Base-by-base conservation (phyloP, 2,888 invertebrate species). In the Rapana venosa region DNA sequence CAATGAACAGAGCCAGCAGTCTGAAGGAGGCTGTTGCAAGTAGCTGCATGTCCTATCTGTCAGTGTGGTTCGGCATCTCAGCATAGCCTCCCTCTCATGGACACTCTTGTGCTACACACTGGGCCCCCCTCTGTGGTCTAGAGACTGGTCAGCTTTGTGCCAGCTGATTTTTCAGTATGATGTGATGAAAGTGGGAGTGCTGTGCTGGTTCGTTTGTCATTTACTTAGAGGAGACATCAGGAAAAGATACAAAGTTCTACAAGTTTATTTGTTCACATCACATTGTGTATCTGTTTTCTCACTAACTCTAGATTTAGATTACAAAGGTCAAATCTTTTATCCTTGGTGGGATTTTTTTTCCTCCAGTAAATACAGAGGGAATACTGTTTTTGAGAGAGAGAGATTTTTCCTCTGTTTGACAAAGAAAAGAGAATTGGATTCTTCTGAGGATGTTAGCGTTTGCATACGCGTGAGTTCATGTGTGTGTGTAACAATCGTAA, bases 21-120 rank as follows among this genome's bases (percentile, higher is more conserved):
- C 98, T 96, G 97, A 98, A 96, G 97, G 98, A 96, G 98, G 98
- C 97, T 98, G 98, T 97, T 98, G 98, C 98, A 98, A 98, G 98
- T 98, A 94, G 94, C 92, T 90, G 91, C 91, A 6, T 79, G 66
- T n/a, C 83, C 32, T 2, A 74, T 58, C 36, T 56, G 56, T 58
- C 35, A 11, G 86, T 56, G 35, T 66, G 30, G 47, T 83, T 77
- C n/a, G 88, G 83, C 88, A 47, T 83, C 88, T 58, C 58, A 32
- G 58, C 58, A 88, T 56, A 58, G 89, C 84, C 74, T 84, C 85
- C 74, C 89, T 83, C 70, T 89, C 85, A 36, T 61, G 32, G 83
- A 56, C 84, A 58, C 66, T 35, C n/a, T 32, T 83, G 81, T 83
- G 81, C 79, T 88, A 58, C 77, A 56, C 79, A 58, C 22, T 61